These are phyloP conservation scores for Listronotus bonariensis DNA, from an alignment of 1,140 invertebrate species.

Conservation along the genomic window DNA sequence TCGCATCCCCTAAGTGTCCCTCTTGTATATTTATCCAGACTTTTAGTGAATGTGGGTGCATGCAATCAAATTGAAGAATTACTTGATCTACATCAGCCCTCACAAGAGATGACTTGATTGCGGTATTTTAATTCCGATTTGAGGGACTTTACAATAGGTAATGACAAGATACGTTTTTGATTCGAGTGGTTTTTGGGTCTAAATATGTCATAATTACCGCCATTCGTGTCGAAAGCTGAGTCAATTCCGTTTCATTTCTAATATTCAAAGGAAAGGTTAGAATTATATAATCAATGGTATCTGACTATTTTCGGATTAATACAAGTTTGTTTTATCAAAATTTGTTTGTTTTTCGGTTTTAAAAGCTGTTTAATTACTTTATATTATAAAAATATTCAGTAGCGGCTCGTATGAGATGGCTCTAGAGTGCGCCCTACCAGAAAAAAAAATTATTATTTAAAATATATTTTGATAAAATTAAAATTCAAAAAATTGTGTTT, in stretches of 20 bases:
- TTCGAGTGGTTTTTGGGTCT: constrained; percentile 15
- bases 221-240: background rate
- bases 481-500: too few relatives aligned
- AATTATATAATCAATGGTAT: too few relatives aligned
- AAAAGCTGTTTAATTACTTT: too few relatives aligned
- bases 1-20: constrained; percentile 5
- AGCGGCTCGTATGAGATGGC: too few relatives aligned
- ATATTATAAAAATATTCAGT: too few relatives aligned
- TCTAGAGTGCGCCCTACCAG: too few relatives aligned
- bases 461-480: too few relatives aligned
- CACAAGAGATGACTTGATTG: constrained; percentile 26
- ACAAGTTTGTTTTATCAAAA: too few relatives aligned
- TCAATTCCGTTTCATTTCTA: background rate
- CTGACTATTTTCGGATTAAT: too few relatives aligned
- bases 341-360: too few relatives aligned
- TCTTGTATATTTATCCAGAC: constrained; percentile 14
- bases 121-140: constrained; percentile 21
- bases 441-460: too few relatives aligned
- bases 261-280: too few relatives aligned
- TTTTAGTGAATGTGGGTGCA: constrained; percentile 4
- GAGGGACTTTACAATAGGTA: background rate
- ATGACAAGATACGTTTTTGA: constrained; percentile 24
- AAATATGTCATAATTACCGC: constrained; percentile 19
- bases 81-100: constrained; percentile 9
- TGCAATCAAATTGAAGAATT: constrained; percentile 9